Percentiles rank a stretch among this genome's conserved stretches.
Evolutionary conservation across 2,888 invertebrate genomes (phyloP).

Genomic region (Caradrina kadenii): DNA sequence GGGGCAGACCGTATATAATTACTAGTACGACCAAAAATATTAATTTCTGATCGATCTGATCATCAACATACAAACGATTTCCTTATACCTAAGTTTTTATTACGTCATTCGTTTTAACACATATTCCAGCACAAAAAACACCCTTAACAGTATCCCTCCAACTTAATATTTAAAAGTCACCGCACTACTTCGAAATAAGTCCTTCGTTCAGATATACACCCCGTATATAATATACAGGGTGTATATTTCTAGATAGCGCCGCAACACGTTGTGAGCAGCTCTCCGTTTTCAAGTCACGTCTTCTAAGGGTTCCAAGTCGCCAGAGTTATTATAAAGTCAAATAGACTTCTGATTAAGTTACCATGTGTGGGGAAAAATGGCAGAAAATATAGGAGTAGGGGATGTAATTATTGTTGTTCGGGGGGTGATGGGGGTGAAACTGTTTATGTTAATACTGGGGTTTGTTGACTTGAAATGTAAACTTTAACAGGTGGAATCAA

Average conservation of each 20-base stretch:
- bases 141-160: neutral
- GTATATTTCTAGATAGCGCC: conserved; percentile 34
- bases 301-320: conserved; percentile 43
- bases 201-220: conserved; percentile 12
- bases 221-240: conserved; percentile 40
- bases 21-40: too few relatives aligned
- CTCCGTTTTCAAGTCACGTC: conserved; percentile 58
- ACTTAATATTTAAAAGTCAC: conserved; percentile 40
- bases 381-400: conserved; percentile 17
- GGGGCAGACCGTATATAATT: too few relatives aligned
- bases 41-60: too few relatives aligned
- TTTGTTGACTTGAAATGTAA: neutral
- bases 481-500: too few relatives aligned
- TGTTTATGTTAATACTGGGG: neutral
- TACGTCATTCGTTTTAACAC: neutral
- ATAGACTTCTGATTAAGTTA: conserved; percentile 54
- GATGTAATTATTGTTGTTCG: conserved; percentile 27
- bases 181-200: conserved; percentile 22
- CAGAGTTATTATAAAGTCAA: conserved; percentile 61
- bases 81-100: too few relatives aligned
- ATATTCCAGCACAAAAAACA: neutral
- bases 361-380: conserved; percentile 48
- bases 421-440: neutral
- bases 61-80: too few relatives aligned
- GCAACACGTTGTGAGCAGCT: conserved; percentile 27